These are phyloP conservation scores for Loriculus beryllinus DNA, from an alignment of 2,797 vertebrate genomes.

Conservation along the genomic window DNA sequence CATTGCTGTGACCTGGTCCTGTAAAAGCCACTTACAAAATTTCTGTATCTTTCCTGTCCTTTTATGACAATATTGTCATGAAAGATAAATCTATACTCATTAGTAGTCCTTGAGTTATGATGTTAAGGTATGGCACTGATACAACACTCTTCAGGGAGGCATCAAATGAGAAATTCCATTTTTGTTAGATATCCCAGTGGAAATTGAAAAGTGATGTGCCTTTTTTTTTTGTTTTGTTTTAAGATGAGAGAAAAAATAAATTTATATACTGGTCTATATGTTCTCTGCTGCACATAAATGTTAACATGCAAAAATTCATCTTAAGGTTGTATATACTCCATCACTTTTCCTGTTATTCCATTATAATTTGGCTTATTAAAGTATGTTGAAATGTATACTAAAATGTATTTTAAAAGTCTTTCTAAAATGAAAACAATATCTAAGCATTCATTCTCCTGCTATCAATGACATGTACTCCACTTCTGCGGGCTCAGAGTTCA, in stretches of 20 bases:
- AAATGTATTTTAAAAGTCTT: not conserved
- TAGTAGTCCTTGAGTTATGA: not conserved
- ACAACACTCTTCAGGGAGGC: not conserved
- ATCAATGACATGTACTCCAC: not conserved
- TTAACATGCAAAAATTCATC: not conserved
- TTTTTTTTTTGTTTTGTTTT: not conserved
- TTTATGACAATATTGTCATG: not conserved
- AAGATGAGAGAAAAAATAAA: not conserved
- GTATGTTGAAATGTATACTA: not conserved
- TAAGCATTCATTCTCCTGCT: not conserved
- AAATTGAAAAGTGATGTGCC: not conserved
- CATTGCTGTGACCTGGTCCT: not conserved
- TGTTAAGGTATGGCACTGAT: not conserved
- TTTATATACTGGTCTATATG: not conserved
- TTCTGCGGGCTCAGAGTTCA: not conserved
- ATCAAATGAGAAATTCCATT: not conserved
- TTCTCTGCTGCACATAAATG: not conserved
- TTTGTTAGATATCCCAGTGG: not conserved
- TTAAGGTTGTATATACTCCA: not conserved
- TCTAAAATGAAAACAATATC: not conserved
- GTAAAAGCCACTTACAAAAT: not conserved
- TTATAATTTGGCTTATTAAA: not conserved
- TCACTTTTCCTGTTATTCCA: not conserved
- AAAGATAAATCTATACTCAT: not conserved
- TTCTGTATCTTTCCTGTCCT: not conserved